phyloP scores from a whole-genome alignment of 2,888 invertebrate species.

The Patella pellucida region DNA sequence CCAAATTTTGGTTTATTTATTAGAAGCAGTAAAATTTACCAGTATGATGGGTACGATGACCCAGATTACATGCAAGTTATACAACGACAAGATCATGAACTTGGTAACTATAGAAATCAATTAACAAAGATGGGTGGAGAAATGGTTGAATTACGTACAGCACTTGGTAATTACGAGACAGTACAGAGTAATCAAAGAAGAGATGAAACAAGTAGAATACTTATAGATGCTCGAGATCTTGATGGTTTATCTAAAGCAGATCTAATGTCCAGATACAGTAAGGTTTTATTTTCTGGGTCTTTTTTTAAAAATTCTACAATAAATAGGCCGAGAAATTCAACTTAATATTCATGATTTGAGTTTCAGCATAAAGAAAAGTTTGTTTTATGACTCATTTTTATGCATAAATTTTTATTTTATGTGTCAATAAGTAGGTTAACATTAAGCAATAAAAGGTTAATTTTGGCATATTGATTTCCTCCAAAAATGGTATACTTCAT shows the following conservation, averaged over 20 bases:
- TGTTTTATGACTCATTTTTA: no score
- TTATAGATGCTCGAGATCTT: conserved; percentile 63
- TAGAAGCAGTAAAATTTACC: neutral
- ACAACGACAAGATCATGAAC: conserved; percentile 64
- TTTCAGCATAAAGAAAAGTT: no score
- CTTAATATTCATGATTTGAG: no score
- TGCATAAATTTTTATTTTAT: no score
- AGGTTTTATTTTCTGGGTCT: conserved; percentile 1
- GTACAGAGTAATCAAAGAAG: neutral
- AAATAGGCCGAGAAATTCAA: no score
- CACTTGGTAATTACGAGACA: neutral
- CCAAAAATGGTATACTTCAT: no score
- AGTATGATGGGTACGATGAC: conserved; percentile 29
- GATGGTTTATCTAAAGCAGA: conserved; percentile 65
- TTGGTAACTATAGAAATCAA: conserved; percentile 64
- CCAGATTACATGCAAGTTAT: conserved; percentile 55
- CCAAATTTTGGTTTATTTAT: no score
- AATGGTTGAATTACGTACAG: conserved; percentile 52
- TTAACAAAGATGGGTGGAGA: conserved; percentile 68
- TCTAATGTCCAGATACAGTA: conserved; percentile 64
- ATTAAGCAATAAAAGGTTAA: no score
- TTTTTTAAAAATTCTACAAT: no score
- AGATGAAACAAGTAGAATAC: conserved; percentile 56
- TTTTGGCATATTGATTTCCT: no score
- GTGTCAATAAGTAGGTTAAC: no score